Conservation (phyloP, 2,888 invertebrate species). For the Scaptomyza cyrtandrae region DNA sequence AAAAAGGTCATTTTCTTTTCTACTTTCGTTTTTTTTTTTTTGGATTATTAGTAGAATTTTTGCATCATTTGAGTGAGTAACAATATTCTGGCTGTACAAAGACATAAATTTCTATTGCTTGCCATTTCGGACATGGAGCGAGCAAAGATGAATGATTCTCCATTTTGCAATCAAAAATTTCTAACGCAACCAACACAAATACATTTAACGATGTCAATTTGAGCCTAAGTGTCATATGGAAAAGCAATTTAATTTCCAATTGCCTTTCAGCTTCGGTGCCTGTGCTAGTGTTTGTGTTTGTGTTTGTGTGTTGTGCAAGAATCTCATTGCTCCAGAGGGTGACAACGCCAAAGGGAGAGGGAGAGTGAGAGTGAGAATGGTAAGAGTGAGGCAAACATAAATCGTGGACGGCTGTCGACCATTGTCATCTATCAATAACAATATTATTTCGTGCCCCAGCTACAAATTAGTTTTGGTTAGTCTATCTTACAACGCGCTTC, state of each 20-base stretch:
- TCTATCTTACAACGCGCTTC: constrained; percentile 52
- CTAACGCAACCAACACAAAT: constrained; percentile 46
- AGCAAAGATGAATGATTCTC: constrained; percentile 55
- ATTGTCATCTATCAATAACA: constrained; percentile 75
- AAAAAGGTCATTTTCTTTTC: neutral
- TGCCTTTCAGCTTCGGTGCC: constrained; percentile 35
- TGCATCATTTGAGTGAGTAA: constrained; percentile 46
- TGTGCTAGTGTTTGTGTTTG: too few species aligned
- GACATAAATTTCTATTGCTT: constrained; percentile 44
- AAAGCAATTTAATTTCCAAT: constrained; percentile 71
- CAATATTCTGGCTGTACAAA: constrained; percentile 21
- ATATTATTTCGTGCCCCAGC: constrained; percentile 63
- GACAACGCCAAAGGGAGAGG: neutral
- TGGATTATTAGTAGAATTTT: constrained; percentile 38
- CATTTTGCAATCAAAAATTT: constrained; percentile 53
- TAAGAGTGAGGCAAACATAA: constrained; percentile 39
- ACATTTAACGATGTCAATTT: constrained; percentile 63
- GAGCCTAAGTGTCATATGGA: constrained; percentile 66
- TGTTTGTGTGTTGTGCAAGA: constrained; percentile 11
- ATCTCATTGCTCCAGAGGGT: constrained; percentile 25
- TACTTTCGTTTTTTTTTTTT: neutral
- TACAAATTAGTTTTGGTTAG: constrained; percentile 71
- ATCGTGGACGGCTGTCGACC: constrained; percentile 44
- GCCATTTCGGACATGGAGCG: constrained; percentile 25
- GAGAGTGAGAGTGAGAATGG: neutral